Base-by-base conservation (phyloP, 2,888 invertebrate species). In the Idaea aversata region DNA sequence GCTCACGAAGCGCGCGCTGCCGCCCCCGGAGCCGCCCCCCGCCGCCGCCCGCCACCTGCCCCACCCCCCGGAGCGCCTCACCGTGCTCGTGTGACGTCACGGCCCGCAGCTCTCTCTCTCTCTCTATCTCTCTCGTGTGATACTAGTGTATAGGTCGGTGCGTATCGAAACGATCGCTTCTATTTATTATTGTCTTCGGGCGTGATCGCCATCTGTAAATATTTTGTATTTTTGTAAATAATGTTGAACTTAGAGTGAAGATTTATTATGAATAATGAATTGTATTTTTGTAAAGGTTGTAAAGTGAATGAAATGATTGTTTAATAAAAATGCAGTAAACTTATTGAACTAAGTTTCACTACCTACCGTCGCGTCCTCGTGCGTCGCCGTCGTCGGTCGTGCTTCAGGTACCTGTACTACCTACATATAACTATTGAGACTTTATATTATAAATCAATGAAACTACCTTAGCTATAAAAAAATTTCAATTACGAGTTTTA, bases 1-100 rank as follows among this genome's bases (percentile, higher is more conserved):
- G 93, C 95, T 96, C 83, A 95, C 95, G 77, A 96, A 96, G 93
- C 95, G 95, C 85, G 95, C 95, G 84, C 86, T 89, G 78, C 88
- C 90, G 77, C 87, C 89, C 70, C 89, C 88, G 64, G 87, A 82
- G 80, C 87, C 88, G 75, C 86, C 86, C 70, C 85, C 85, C 72
- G 73, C 64, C 25, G 25, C 25, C 25, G 61, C 67, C 63, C 62
- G 64, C 65, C 69, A 69, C 80, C 78, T 72, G 77, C 82, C 73
- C 78, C 81, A 78, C 81, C 82, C 81, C 70, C 86, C 89, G 80
- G 90, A 91, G 84, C 88, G 90, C 65, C 90, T 91, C 84, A 90
- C 91, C 69, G 89, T 91, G 84, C 88, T 91, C 73, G 90, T 91
- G 76, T 89, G 84, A 83, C 69, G 67, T 47, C 62, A 34, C 61